phyloP scores from a whole-genome alignment of 92 coral and sea anemone species.

The Epizoanthus ramosus region DNA sequence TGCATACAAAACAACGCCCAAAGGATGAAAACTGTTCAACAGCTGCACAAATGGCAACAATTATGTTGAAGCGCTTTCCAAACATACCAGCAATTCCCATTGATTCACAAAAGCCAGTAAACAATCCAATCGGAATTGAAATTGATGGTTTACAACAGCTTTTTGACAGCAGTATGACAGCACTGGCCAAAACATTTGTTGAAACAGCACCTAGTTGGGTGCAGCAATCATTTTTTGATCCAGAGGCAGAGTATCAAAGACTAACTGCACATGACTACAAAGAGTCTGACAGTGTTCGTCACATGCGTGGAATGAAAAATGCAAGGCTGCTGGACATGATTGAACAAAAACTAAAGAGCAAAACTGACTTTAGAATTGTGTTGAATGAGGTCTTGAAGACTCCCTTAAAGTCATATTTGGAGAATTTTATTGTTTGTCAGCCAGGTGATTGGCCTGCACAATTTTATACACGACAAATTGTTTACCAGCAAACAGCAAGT shows the following conservation, averaged over 20 bases:
- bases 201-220: constrained; percentile 43
- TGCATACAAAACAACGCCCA: not conserved
- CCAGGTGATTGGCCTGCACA: constrained; percentile 65
- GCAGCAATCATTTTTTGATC: constrained; percentile 36
- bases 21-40: not conserved
- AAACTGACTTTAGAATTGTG: constrained; percentile 9
- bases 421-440: constrained; percentile 29
- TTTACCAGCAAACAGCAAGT: not conserved
- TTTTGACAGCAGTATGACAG: constrained; percentile 15
- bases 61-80: constrained; percentile 6
- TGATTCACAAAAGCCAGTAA: not conserved
- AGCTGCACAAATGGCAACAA: constrained; percentile 14
- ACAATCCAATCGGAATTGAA: constrained; percentile 5
- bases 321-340: constrained; percentile 21
- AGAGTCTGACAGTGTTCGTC: not conserved
- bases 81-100: constrained; percentile 1
- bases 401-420: constrained; percentile 20
- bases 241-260: constrained; percentile 43
- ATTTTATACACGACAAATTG: constrained; percentile 46
- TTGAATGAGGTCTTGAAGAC: not conserved
- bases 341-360: constrained; percentile 36
- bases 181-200: constrained; percentile 14
- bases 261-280: constrained; percentile 27
- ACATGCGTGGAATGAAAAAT: constrained; percentile 30
- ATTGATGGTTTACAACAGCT: not conserved